These are phyloP conservation scores for Gallinago paraguaiae DNA, from an alignment of 2,113 vertebrate species.

Conservation along the genomic window DNA sequence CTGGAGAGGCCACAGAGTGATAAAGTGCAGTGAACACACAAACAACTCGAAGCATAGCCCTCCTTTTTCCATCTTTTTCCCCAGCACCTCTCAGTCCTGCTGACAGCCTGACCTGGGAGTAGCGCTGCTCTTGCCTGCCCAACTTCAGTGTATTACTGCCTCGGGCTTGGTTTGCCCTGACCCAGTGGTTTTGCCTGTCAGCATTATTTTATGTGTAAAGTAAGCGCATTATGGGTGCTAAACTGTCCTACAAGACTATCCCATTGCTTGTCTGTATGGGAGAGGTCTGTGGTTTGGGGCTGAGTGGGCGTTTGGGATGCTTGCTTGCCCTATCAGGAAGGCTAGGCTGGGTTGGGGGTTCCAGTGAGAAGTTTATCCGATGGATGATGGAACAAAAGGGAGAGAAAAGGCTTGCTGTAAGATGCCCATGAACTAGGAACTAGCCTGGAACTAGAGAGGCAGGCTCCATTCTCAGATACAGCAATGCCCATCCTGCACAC, in stretches of 20 bases:
- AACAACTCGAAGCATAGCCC: not conserved
- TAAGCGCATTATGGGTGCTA: not conserved
- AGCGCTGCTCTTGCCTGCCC: not conserved
- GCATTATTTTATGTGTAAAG: not conserved
- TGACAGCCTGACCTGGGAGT: not conserved
- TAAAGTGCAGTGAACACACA: constrained; percentile 22
- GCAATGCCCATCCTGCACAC: not conserved
- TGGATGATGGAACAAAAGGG: not conserved
- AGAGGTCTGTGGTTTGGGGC: not conserved
- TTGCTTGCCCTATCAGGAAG: not conserved
- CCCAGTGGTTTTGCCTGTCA: not conserved
- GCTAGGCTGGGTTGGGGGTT: not conserved
- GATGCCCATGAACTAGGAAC: not conserved
- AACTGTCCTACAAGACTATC: not conserved
- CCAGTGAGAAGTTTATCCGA: not conserved
- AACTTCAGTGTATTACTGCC: not conserved
- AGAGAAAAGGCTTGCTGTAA: not conserved
- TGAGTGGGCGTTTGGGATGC: not conserved
- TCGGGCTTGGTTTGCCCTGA: not conserved
- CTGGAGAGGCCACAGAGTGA: not conserved
- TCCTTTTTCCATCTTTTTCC: not conserved
- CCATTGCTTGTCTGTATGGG: not conserved
- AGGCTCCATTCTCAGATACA: not conserved
- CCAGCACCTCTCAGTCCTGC: not conserved
- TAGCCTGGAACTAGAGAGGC: not conserved